Evolutionary conservation across 2,888 invertebrate genomes (phyloP).

Genomic region (Halocaridina rubra): DNA sequence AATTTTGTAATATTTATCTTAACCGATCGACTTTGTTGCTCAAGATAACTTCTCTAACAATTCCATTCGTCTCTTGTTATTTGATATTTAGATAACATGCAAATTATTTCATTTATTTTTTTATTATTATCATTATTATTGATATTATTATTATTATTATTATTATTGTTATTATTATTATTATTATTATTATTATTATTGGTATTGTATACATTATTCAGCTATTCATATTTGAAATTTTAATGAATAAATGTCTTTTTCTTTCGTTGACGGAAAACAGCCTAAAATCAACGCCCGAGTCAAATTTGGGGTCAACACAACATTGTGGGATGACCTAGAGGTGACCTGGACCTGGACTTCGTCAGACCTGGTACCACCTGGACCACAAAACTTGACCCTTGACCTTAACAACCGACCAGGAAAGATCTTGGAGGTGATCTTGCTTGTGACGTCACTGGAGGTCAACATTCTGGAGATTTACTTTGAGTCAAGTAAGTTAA

Average conservation of each 20-base stretch:
- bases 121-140: too few species aligned
- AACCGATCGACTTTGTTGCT: too few species aligned
- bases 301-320: conserved; percentile 37
- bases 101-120: not conserved
- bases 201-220: too few species aligned
- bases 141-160: too few species aligned
- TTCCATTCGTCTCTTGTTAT: too few species aligned
- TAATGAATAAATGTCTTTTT: too few species aligned
- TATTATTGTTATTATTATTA: too few species aligned
- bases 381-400: conserved; percentile 39
- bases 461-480: conserved; percentile 41
- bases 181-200: too few species aligned
- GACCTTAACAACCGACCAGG: conserved; percentile 32
- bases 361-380: not conserved
- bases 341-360: conserved; percentile 4
- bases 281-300: conserved; percentile 30
- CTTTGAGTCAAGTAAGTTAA: conserved; percentile 41
- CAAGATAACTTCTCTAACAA: too few species aligned
- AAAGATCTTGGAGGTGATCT: conserved; percentile 7
- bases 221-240: too few species aligned
- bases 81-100: not conserved
- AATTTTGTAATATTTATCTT: too few species aligned
- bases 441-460: conserved; percentile 6
- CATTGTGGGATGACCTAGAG: conserved; percentile 10
- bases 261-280: too few species aligned